A percentile compares a stretch with the other conserved stretches of the same genome.
Conservation (phyloP, 2,797 vertebrate genomes). For the Centropyge bicolor region DNA sequence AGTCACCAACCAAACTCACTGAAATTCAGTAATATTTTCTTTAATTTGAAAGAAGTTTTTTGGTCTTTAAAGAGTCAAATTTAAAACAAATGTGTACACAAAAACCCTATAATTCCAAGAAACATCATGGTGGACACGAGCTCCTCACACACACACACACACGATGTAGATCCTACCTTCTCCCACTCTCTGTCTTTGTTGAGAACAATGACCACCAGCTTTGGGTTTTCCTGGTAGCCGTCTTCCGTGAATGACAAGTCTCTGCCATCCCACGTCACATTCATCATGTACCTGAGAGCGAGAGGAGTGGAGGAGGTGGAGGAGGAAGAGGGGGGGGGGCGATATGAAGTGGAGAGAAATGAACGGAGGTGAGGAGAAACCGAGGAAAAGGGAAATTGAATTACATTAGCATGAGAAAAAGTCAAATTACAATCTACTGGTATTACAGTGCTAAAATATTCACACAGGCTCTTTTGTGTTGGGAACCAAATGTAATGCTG, state of each 20-base stretch:
- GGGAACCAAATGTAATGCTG: constrained; percentile 15
- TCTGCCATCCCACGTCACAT: constrained; percentile 96
- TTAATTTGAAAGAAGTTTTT: too few relatives aligned
- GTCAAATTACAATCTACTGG: constrained; percentile 38
- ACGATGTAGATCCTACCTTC: constrained; percentile 87
- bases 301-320: not conserved
- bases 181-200: constrained; percentile 97
- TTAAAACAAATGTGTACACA: not conserved
- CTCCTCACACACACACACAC: not conserved
- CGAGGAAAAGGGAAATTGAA: constrained; percentile 58
- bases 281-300: constrained; percentile 95
- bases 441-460: constrained; percentile 50
- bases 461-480: constrained; percentile 32
- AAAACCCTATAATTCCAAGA: not conserved
- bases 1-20: not conserved
- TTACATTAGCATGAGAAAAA: constrained; percentile 64
- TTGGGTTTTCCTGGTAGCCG: constrained; percentile 95
- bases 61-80: not conserved
- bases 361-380: constrained; percentile 32
- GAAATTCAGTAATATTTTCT: not conserved
- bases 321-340: not conserved
- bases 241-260: constrained; percentile 98
- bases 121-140: not conserved
- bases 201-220: constrained; percentile 95
- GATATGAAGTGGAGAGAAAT: constrained; percentile 18